Conservation (phyloP, 2,113 vertebrate species). For the Vireo altiloquus region DNA sequence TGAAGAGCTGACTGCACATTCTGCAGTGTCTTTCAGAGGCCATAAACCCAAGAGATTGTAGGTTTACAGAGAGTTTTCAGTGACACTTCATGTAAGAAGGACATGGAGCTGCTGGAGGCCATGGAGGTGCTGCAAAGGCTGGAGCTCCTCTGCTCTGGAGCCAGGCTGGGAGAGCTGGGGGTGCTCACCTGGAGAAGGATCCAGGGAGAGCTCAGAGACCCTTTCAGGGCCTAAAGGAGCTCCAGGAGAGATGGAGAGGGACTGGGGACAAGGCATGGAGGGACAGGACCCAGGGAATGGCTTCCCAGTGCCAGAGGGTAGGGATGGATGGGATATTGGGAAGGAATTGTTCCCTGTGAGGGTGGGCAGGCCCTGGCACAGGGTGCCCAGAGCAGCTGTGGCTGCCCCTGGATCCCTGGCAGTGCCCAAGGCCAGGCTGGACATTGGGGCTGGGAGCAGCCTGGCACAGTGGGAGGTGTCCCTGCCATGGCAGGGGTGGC, state of each 20-base stretch:
- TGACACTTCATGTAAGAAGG: neutral
- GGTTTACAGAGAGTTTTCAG: neutral
- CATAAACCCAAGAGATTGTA: rapidly evolving
- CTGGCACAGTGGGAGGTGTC: neutral
- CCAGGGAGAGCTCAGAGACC: neutral
- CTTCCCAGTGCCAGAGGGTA: no score
- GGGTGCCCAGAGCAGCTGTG: neutral
- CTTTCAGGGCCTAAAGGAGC: neutral
- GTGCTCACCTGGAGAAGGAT: neutral
- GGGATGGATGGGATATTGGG: no score
- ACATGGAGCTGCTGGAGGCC: neutral
- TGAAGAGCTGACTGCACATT: neutral
- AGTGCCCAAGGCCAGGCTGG: neutral
- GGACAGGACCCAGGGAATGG: no score
- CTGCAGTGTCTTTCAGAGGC: neutral
- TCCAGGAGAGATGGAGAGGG: no score
- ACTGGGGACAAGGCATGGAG: no score
- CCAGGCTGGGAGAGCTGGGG: neutral
- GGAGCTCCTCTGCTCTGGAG: neutral
- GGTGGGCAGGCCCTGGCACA: neutral
- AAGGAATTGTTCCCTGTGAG: no score
- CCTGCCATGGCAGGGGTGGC: neutral
- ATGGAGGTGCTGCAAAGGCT: rapidly evolving
- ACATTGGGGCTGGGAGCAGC: neutral
- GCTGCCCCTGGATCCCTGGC: neutral